Evolutionary conservation across 2,113 vertebrate species (phyloP).

Genomic region (Takifugu flavidus): DNA sequence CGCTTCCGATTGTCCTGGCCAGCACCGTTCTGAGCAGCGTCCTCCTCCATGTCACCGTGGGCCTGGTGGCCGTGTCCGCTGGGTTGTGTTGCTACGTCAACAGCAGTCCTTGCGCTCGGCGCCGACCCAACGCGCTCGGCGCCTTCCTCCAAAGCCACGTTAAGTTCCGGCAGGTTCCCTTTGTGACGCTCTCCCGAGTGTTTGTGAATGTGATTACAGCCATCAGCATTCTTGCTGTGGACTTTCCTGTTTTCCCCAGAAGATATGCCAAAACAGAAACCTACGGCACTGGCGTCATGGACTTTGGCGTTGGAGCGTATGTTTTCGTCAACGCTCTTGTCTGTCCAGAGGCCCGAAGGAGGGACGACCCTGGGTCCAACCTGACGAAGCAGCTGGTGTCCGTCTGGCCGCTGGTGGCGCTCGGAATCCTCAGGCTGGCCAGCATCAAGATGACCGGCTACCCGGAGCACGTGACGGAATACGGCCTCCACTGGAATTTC

Average conservation of each 20-base stretch:
- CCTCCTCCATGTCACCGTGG: conserved; percentile 64
- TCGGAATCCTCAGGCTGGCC: conserved; percentile 82
- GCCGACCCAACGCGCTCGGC: conserved; percentile 51
- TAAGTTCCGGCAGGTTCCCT: conserved; percentile 77
- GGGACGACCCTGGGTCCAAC: conserved; percentile 46
- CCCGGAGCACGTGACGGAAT: conserved; percentile 90
- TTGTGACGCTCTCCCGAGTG: conserved; percentile 84
- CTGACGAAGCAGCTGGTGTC: conserved; percentile 78
- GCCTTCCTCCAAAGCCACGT: conserved; percentile 74
- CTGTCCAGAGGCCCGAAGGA: conserved; percentile 83
- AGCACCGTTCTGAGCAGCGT: conserved; percentile 81
- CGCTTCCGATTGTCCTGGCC: conserved; percentile 80
- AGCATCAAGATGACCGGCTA: conserved; percentile 85
- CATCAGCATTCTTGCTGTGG: conserved; percentile 91
- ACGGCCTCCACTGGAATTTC: conserved; percentile 97
- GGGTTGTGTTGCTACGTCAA: conserved; percentile 60
- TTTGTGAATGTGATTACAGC: conserved; percentile 84
- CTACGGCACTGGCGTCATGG: conserved; percentile 94
- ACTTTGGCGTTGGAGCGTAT: conserved; percentile 89
- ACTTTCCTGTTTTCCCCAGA: conserved; percentile 89
- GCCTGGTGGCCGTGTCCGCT: conserved; percentile 48
- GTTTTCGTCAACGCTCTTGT: conserved; percentile 88
- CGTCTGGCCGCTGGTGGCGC: conserved; percentile 82
- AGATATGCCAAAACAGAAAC: conserved; percentile 90
- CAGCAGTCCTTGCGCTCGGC: conserved; percentile 20